Evolutionary conservation across 1,140 invertebrate genomes (phyloP), one percentile per base, ranked within the genome.

Genomic region (Listronotus oregonensis): DNA sequence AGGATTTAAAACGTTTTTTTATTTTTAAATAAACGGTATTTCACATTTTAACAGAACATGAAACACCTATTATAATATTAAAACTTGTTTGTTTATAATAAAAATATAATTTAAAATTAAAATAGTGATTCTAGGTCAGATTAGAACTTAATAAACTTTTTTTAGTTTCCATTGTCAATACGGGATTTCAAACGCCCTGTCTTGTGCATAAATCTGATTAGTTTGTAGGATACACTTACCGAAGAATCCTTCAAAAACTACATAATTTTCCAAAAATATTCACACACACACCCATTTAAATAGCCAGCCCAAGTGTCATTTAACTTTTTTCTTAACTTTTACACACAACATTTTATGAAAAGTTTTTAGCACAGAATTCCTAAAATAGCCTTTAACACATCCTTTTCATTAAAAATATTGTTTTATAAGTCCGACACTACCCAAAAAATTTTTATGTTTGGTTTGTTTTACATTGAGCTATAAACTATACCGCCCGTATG

Each of bases 291-390:
- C 63, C 63, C 63, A 57, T 54, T 44, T 37, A 42, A 49, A 37
- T 43, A 18, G 14, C 14, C 18, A 32, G 10, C n/a, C 11, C 58
- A 49, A 55, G 40, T 32, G 55, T 65, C 63, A 58, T 46, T 65
- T 47, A 58, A 51, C 54, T 65, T 65, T 65, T 58, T 65, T 65
- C 55, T 65, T 65, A 58, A 65, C 63, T 65, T 65, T 65, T n/a
- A 65, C 63, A 42, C 63, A 65, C 18, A 56, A 50, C 62, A 65
- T 65, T 40, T 47, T 64, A 18, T 32, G 8, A 18, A 27, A 18
- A 50, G 50, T 34, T 49, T 12, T 5, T 18, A 21, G 1, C 15
- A 18, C 7, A 15, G 9, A 47, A 9, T 0, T 46, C 12, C 27
- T 9, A n/a, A n/a, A 34, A 47, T 15, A 17, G 2, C 56, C 34